These are phyloP conservation scores for Bugula neritina DNA, from an alignment of 2,888 invertebrate species.

Conservation along the genomic window DNA sequence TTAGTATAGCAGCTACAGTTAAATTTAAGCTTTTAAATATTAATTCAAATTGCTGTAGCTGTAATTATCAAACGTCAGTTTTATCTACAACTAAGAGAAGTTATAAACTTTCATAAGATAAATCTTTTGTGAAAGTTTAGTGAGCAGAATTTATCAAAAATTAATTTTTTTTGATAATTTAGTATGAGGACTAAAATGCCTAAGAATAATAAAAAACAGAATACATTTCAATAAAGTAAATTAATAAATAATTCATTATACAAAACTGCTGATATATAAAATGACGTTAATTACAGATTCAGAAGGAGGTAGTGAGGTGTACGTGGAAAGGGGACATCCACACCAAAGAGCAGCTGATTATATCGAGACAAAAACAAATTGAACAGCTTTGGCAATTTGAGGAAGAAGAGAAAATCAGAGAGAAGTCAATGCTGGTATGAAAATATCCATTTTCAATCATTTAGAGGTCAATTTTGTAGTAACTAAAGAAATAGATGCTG, in stretches of 20 bases:
- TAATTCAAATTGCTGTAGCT: background rate
- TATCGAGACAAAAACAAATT: conserved; percentile 25
- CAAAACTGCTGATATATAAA: too few species aligned
- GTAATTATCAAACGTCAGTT: background rate
- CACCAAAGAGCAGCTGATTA: conserved; percentile 25
- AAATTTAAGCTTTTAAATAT: too few species aligned
- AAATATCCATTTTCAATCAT: background rate
- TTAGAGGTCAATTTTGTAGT: too few species aligned
- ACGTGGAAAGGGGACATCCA: conserved; percentile 26
- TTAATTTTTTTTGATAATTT: too few species aligned
- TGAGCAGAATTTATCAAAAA: background rate
- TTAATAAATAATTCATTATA: too few species aligned
- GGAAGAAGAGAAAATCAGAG: conserved; percentile 25
- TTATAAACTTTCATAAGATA: background rate
- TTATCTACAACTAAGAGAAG: background rate
- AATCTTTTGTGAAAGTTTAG: background rate
- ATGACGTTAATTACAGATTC: too few species aligned
- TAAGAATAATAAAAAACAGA: too few species aligned
- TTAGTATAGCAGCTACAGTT: too few species aligned
- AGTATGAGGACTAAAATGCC: too few species aligned
- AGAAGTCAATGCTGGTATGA: conserved; percentile 26
- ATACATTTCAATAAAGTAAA: too few species aligned
- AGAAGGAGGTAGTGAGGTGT: conserved; percentile 24
- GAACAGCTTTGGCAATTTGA: conserved; percentile 27
- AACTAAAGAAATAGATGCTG: too few species aligned